Percentiles rank a stretch among this genome's conserved stretches.
These are phyloP conservation scores for Zaprionus tsacasi DNA, from an alignment of 1,140 invertebrate genomes.

Conservation along the genomic window DNA sequence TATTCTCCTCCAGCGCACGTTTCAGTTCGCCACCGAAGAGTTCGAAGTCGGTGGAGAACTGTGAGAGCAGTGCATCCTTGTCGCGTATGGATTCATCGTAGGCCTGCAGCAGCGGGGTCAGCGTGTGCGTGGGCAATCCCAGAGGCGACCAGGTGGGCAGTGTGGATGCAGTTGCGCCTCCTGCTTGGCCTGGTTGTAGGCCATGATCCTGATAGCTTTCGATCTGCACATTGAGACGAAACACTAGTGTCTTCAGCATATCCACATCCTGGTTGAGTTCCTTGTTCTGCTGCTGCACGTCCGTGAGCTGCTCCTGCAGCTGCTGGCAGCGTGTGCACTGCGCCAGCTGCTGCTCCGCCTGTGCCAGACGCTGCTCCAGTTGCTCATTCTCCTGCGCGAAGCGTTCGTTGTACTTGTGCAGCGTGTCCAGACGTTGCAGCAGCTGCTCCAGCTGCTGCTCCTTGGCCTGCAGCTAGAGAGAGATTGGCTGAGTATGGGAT, in stretches of 20 bases:
- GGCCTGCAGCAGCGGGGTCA: slow-evolving; percentile 87
- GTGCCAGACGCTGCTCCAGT: slow-evolving; percentile 56
- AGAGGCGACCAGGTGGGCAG: slow-evolving; percentile 28
- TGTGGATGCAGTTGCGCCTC: slow-evolving; percentile 19
- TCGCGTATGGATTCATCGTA: slow-evolving; percentile 88
- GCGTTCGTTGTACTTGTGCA: slow-evolving; percentile 80
- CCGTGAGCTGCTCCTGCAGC: slow-evolving; percentile 74
- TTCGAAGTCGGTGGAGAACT: slow-evolving; percentile 87
- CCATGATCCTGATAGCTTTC: slow-evolving; percentile 87
- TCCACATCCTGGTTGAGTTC: slow-evolving; percentile 86
- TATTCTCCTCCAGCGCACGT: slow-evolving; percentile 87
- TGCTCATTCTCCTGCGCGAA: slow-evolving; percentile 72
- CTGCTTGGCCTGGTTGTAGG: slow-evolving; percentile 26
- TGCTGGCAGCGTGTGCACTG: slow-evolving; percentile 82
- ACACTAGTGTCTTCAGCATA: slow-evolving; percentile 89
- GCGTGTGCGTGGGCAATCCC: slow-evolving; percentile 75
- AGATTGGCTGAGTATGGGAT: neutral
- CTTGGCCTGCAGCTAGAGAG: slow-evolving; percentile 75
- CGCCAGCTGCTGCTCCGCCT: slow-evolving; percentile 52
- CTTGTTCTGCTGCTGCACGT: slow-evolving; percentile 84
- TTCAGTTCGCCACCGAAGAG: slow-evolving; percentile 87
- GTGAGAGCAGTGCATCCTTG: slow-evolving; percentile 87
- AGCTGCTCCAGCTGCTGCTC: slow-evolving; percentile 82
- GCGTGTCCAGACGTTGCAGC: slow-evolving; percentile 65
- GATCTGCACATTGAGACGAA: slow-evolving; percentile 88